These are phyloP conservation scores for Echeneis naucrates DNA, from an alignment of 2,797 vertebrate genomes.

Conservation along the genomic window DNA sequence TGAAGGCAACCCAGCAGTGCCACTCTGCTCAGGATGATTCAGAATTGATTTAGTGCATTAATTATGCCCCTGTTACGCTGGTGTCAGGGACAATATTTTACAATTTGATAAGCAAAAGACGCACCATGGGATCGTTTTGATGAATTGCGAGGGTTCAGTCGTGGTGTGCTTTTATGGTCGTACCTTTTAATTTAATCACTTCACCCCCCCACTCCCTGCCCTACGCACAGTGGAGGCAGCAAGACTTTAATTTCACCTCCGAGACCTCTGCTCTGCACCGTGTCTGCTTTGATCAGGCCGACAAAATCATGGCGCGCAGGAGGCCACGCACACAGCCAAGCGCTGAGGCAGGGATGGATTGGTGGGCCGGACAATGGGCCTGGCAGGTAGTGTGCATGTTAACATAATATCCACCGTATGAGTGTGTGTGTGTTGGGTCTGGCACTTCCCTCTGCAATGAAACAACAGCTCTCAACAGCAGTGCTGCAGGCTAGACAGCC, in stretches of 20 bases:
- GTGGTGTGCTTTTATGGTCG: constrained; percentile 71
- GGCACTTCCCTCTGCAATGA: constrained; percentile 14
- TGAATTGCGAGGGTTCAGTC: constrained; percentile 74
- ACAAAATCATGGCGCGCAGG: constrained; percentile 33
- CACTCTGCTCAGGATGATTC: constrained; percentile 76
- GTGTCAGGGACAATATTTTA: constrained; percentile 85
- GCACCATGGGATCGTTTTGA: constrained; percentile 74
- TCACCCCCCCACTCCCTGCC: constrained; percentile 20
- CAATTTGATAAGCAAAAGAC: constrained; percentile 84
- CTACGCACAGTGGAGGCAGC: constrained; percentile 66
- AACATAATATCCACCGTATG: constrained; percentile 13
- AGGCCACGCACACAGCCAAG: constrained; percentile 13
- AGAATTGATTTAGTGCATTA: constrained; percentile 82
- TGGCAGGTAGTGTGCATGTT: neutral
- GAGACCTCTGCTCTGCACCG: constrained; percentile 74
- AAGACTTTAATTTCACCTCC: constrained; percentile 80
- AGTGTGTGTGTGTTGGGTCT: neutral
- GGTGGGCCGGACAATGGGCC: neutral
- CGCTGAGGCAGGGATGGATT: neutral
- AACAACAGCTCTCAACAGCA: constrained; percentile 38
- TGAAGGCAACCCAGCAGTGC: constrained; percentile 80
- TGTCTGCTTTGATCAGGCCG: constrained; percentile 79
- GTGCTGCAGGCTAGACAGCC: constrained; percentile 54
- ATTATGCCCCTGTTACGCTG: constrained; percentile 77
- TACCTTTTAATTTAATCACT: constrained; percentile 85